Evolutionary conservation across 2,888 invertebrate species (phyloP).

Genomic region (Coleophora deauratella): DNA sequence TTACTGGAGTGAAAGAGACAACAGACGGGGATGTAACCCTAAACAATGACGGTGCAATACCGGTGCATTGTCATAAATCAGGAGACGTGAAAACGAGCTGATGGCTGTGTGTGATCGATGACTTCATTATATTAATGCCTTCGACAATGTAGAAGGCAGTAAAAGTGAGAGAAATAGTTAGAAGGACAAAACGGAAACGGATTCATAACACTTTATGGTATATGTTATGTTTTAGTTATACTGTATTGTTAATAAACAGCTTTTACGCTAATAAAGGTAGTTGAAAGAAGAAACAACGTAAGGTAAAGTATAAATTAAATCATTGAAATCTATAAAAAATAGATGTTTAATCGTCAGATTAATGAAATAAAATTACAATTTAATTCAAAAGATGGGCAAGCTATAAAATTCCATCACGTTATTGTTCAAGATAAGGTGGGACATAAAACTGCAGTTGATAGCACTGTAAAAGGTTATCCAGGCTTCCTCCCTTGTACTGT

Average conservation of each 20-base stretch:
- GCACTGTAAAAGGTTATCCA: conserved; percentile 1
- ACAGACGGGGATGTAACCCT: neutral
- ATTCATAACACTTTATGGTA: too few relatives aligned
- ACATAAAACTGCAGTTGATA: conserved; percentile 4
- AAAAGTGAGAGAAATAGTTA: neutral
- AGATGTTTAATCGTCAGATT: too few relatives aligned
- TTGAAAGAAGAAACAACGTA: too few relatives aligned
- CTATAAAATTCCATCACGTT: neutral
- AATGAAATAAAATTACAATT: too few relatives aligned
- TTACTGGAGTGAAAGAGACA: neutral
- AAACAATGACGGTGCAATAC: conserved; percentile 22
- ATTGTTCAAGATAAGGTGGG: neutral
- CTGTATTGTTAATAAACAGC: too few relatives aligned
- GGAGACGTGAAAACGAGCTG: conserved; percentile 17
- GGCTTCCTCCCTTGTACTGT: conserved; percentile 2
- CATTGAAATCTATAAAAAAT: too few relatives aligned
- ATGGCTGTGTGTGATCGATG: conserved; percentile 16
- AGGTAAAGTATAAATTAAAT: too few relatives aligned
- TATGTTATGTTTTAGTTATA: too few relatives aligned
- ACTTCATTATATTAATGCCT: conserved; percentile 2
- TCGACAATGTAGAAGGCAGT: neutral
- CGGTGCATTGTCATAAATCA: conserved; percentile 27
- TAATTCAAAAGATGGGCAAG: neutral
- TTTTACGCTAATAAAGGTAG: too few relatives aligned
- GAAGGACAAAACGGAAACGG: too few relatives aligned